A percentile compares a stretch with the other conserved stretches of the same genome.
Conservation (phyloP, 1,140 invertebrate genomes). For the Coelopa frigida region DNA sequence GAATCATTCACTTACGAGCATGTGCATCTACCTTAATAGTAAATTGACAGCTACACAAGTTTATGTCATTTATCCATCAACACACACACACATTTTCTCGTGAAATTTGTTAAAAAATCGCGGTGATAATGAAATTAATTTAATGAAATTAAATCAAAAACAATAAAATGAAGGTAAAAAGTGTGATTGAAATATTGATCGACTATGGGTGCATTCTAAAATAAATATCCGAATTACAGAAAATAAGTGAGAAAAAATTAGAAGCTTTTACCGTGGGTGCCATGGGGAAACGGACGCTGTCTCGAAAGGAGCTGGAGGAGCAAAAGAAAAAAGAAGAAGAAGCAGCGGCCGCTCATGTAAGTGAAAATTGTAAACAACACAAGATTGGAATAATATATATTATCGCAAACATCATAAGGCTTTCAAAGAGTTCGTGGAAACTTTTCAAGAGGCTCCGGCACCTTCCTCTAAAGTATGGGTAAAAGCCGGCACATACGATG, state of each 20-base stretch:
- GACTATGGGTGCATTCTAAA: too few relatives aligned
- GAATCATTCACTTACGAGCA: too few relatives aligned
- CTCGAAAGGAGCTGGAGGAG: conserved; percentile 83
- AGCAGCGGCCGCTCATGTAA: conserved; percentile 65
- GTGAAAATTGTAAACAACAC: neutral
- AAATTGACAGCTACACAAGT: too few relatives aligned
- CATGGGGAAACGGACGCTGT: conserved; percentile 69
- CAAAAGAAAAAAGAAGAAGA: conserved; percentile 82
- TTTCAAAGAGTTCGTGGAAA: conserved; percentile 95
- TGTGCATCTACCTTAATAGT: too few relatives aligned
- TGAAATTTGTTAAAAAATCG: too few relatives aligned
- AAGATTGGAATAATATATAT: neutral
- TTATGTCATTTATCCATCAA: too few relatives aligned
- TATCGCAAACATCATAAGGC: conserved; percentile 53
- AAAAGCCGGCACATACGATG: conserved; percentile 93
- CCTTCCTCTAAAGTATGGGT: conserved; percentile 86
- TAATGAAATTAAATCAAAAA: neutral
- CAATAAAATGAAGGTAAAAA: conserved; percentile 9
- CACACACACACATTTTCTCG: too few relatives aligned
- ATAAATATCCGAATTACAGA: too few relatives aligned
- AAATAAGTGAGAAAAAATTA: conserved; percentile 67
- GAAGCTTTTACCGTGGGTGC: conserved; percentile 76
- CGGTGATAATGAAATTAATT: conserved; percentile 1
- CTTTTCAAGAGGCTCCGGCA: conserved; percentile 82
- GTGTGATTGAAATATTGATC: too few relatives aligned